Evolutionary conservation across 1,140 invertebrate species (phyloP).

Genomic region (Drosophila sturtevanti): DNA sequence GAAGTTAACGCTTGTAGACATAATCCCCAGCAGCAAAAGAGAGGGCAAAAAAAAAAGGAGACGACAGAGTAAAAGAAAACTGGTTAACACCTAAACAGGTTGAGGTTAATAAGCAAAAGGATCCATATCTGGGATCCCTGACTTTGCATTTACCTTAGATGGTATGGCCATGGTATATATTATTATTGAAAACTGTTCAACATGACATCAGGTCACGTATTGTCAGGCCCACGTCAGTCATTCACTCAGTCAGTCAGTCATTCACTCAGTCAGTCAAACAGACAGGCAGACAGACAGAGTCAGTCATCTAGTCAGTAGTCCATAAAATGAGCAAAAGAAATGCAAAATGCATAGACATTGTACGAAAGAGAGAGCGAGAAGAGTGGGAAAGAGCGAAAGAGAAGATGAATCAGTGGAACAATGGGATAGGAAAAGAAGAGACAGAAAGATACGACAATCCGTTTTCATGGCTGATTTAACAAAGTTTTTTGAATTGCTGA

Average conservation of each 20-base stretch:
- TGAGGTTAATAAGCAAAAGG: constrained; percentile 67
- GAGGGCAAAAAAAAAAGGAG: too few species aligned
- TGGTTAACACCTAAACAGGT: too few species aligned
- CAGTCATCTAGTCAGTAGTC: constrained; percentile 43
- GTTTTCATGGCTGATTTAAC: constrained; percentile 80
- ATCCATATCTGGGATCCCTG: constrained; percentile 11
- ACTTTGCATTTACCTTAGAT: constrained; percentile 3
- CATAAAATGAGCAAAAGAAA: constrained; percentile 74
- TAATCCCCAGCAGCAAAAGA: too few species aligned
- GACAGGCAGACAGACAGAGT: constrained; percentile 16
- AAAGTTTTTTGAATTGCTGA: constrained; percentile 60
- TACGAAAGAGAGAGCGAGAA: neutral
- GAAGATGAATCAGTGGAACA: neutral
- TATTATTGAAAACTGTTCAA: constrained; percentile 80
- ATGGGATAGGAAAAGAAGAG: neutral
- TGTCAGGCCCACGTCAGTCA: constrained; percentile 39
- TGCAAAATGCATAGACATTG: constrained; percentile 53
- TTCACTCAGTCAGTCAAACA: constrained; percentile 1
- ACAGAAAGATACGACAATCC: constrained; percentile 67
- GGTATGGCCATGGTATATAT: constrained; percentile 25
- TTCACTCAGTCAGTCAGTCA: too few species aligned
- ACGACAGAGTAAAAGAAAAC: too few species aligned
- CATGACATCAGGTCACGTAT: constrained; percentile 73
- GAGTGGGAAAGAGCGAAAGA: neutral
- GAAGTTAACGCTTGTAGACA: constrained; percentile 25